Conservation (phyloP, 2,888 invertebrate genomes). For the Drosophila antonietae region DNA sequence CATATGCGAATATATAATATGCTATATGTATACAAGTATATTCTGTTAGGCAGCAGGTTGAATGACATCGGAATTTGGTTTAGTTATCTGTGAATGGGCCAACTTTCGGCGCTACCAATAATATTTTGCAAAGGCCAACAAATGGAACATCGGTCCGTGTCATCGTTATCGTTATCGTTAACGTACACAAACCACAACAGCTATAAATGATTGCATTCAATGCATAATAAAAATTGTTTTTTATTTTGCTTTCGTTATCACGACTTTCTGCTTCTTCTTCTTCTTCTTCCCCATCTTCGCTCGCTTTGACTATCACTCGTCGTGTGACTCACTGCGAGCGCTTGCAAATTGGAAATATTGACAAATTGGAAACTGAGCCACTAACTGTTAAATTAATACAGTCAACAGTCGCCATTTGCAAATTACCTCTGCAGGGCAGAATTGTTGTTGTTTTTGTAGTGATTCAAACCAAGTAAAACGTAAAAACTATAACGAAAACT, state of each 20-base stretch:
- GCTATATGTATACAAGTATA: not conserved
- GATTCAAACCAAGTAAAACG: conserved; percentile 30
- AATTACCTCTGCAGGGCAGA: conserved; percentile 15
- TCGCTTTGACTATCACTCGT: not conserved
- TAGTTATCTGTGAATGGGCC: conserved; percentile 21
- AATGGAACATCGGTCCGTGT: conserved; percentile 28
- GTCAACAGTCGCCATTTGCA: conserved; percentile 31
- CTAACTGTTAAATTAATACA: conserved; percentile 41
- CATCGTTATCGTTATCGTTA: conserved; percentile 42
- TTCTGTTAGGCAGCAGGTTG: conserved; percentile 33
- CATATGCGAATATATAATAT: conserved; percentile 7
- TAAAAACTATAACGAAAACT: conserved; percentile 1
- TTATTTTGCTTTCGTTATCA: conserved; percentile 25
- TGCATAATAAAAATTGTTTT: conserved; percentile 57
- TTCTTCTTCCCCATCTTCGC: conserved; percentile 8
- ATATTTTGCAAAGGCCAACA: conserved; percentile 33
- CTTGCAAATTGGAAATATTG: conserved; percentile 49
- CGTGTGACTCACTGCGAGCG: conserved; percentile 36
- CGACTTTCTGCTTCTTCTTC: conserved; percentile 7
- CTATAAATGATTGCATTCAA: conserved; percentile 33
- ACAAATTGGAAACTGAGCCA: conserved; percentile 25
- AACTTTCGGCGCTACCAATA: not conserved
- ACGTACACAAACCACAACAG: not conserved
- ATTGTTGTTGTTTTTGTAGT: conserved; percentile 7
- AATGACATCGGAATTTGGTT: conserved; percentile 43